A percentile compares a stretch with the other conserved stretches of the same genome.
These are phyloP conservation scores for Parauchenoglanis punctatus DNA, from an alignment of 2,797 vertebrate genomes.

Conservation along the genomic window DNA sequence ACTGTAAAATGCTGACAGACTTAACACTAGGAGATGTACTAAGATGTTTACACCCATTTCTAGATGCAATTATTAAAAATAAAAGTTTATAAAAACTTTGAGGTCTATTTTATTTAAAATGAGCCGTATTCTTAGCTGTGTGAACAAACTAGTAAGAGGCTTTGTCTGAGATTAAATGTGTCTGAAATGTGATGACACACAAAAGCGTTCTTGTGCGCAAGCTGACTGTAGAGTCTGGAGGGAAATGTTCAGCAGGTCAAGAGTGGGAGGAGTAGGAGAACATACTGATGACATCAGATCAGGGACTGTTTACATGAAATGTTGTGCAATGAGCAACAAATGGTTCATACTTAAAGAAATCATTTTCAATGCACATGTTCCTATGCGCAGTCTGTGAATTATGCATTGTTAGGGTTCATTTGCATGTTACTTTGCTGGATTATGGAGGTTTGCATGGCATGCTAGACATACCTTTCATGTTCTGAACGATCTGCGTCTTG, in stretches of 20 bases:
- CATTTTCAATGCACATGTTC: not conserved
- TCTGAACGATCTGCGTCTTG: conserved; percentile 18
- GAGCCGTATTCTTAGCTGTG: not conserved
- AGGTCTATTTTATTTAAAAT: not conserved
- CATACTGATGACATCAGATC: conserved; percentile 1
- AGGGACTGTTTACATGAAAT: not conserved
- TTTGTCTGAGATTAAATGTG: not conserved
- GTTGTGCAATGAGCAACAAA: not conserved
- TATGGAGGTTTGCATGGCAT: conserved; percentile 48
- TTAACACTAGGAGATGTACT: not conserved
- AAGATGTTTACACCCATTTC: not conserved
- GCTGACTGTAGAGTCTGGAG: not conserved
- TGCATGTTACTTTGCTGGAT: conserved; percentile 40
- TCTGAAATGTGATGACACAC: not conserved
- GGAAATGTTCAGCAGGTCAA: not conserved
- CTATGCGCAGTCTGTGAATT: not conserved
- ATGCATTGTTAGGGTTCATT: conserved; percentile 24
- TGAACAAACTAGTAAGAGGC: not conserved
- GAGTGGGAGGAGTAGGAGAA: not conserved
- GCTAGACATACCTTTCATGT: conserved; percentile 7
- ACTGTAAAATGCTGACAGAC: not conserved
- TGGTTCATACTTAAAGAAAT: not conserved
- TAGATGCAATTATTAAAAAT: not conserved
- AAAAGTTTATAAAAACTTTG: not conserved
- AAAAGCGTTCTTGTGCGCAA: not conserved